These are phyloP conservation scores for Redunca redunca DNA, from an alignment of 2,113 vertebrate species.

Conservation along the genomic window DNA sequence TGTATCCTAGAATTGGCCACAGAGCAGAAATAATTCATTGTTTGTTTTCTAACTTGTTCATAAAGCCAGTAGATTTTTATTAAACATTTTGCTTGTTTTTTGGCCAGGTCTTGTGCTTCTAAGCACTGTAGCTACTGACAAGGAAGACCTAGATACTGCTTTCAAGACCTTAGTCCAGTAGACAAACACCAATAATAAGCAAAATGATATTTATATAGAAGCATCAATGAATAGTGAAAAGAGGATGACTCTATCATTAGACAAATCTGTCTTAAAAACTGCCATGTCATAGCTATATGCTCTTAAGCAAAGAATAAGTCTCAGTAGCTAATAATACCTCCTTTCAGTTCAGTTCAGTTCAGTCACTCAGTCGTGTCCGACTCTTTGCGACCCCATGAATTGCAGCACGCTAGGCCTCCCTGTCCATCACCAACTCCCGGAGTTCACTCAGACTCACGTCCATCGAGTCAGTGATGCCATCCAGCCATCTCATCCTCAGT, in stretches of 20 bases:
- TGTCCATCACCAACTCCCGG: rapidly evolving
- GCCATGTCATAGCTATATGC: not conserved
- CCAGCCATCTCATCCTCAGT: no score
- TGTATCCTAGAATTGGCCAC: not conserved
- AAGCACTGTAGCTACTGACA: not conserved
- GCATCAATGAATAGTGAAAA: not conserved
- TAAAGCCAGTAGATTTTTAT: not conserved
- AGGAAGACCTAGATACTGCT: not conserved
- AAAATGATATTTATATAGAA: not conserved
- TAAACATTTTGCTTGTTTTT: not conserved
- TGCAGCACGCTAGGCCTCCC: rapidly evolving
- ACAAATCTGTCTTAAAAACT: not conserved
- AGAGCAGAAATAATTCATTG: not conserved
- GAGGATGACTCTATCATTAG: not conserved
- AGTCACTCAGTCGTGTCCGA: rapidly evolving
- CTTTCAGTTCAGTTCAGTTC: not conserved
- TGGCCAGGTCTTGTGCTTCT: not conserved
- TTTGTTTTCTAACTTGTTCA: slow-evolving; percentile 12
- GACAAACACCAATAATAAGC: not conserved
- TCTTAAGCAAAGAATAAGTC: not conserved
- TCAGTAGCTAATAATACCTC: not conserved
- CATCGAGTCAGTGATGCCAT: no score
- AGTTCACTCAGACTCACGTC: no score
- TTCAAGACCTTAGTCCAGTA: not conserved
- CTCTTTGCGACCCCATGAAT: no score